Percentiles rank a stretch among this genome's conserved stretches.
Evolutionary conservation across 2,797 vertebrate genomes (phyloP).

Genomic region (Semaprochilodus insignis): DNA sequence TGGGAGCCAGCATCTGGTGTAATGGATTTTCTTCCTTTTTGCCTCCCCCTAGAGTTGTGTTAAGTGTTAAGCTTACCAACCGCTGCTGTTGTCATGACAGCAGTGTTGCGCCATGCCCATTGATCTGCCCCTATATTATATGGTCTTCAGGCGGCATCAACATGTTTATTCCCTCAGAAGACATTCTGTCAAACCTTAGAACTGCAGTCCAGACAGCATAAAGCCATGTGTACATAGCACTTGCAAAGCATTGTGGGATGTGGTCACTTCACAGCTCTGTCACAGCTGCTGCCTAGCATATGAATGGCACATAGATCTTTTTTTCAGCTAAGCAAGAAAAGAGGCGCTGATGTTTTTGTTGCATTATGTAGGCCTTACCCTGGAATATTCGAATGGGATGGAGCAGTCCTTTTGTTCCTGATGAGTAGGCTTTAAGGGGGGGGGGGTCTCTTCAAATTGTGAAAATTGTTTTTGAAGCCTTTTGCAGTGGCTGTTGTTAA

Average conservation of each 20-base stretch:
- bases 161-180: conserved; percentile 46
- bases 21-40: background rate
- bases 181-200: conserved; percentile 22
- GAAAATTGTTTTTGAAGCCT: background rate
- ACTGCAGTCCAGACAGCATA: conserved; percentile 48
- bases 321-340: conserved; percentile 18
- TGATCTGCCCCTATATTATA: background rate
- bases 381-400: conserved; percentile 58
- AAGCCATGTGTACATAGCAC: conserved; percentile 30
- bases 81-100: background rate
- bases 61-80: background rate
- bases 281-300: conserved; percentile 39
- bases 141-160: conserved; percentile 23
- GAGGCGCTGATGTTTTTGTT: conserved; percentile 54
- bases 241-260: conserved; percentile 58
- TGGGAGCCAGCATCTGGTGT: background rate
- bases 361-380: conserved; percentile 34
- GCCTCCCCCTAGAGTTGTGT: background rate
- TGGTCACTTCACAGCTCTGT: conserved; percentile 49
- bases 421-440: conserved; percentile 34
- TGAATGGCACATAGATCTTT: conserved; percentile 35
- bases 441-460: background rate
- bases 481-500: background rate
- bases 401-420: conserved; percentile 47
- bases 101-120: background rate